Base-by-base conservation (phyloP, 2,797 vertebrate genomes). In the Austrolebias charrua region DNA sequence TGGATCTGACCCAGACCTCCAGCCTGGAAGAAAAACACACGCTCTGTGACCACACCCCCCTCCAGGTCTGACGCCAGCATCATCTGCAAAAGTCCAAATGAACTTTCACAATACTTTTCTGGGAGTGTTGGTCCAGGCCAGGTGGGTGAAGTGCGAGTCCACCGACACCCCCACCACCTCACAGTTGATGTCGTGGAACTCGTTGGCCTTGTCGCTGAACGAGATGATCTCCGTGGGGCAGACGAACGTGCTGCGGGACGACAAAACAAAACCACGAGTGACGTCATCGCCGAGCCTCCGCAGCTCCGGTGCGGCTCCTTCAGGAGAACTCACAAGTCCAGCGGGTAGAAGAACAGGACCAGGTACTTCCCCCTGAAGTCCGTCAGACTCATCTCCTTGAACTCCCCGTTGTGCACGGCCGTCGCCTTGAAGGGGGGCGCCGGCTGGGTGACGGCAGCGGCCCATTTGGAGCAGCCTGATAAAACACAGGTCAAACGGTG, bases 211-310 rank as follows among this genome's bases (percentile, higher is more conserved):
- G 89, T 99, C 87, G 16, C 98, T 98, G 76, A 99, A 99, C 11
- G 98, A 93, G 59, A 98, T 92, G 8, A 99, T 98, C 91, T 99
- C 97, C 6, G 97, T 99, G 0, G 98, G 97, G 75, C 97, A 99
- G 54, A 99, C 97, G 51, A 99, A 99, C 19, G 98, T 99, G 91
- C 98, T 99, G 86, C 49, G 74, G 9, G 24, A 5, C 24, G 24
- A 11, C 56, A 55, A n/a, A n/a, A 61, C 13, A 40, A 31, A 1
- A 29, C 6, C 7, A 12, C 16, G 3, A 24, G 24, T 3, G 24
- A 24, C 24, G 24, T 2, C 24, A 24, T 24, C 24, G 24, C 24
- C 24, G 40, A 45, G 16, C 44, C 16, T 45, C 54, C 3, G 31
- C 13, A 33, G 11, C 33, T 20, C 19, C 12, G 24, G 24, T 24